Evolutionary conservation across 2,113 vertebrate genomes (phyloP).

Genomic region (Dermatemys mawii): DNA sequence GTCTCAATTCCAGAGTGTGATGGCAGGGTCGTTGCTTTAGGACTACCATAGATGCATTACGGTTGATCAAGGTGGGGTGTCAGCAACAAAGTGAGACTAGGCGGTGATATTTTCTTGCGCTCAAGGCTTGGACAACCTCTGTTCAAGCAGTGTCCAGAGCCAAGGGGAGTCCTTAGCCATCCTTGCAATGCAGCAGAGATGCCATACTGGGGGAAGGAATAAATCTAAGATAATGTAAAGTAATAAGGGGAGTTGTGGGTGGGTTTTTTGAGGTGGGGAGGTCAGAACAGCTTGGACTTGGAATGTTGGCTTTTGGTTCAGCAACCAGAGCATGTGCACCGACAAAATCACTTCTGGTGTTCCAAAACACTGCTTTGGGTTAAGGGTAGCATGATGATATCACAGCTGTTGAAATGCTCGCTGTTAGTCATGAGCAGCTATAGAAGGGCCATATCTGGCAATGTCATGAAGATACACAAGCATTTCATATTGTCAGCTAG

Average conservation of each 20-base stretch:
- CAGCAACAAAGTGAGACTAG: neutral
- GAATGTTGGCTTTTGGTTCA: neutral
- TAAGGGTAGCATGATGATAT: neutral
- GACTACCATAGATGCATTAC: neutral
- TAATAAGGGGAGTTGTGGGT: neutral
- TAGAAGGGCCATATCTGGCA: neutral
- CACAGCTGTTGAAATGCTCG: neutral
- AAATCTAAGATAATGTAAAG: neutral
- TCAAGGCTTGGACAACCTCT: neutral
- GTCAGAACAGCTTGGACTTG: neutral
- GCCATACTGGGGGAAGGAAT: neutral
- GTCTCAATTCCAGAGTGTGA: neutral
- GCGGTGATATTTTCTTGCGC: accelerated
- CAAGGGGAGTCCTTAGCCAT: neutral
- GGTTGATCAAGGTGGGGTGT: neutral
- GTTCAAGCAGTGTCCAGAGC: neutral
- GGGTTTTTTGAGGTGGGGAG: no score
- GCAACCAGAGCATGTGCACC: neutral
- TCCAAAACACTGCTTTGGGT: neutral
- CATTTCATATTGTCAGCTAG: neutral
- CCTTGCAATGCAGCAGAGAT: neutral
- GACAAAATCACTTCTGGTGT: neutral
- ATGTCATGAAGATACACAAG: neutral
- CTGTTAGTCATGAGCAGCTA: neutral
- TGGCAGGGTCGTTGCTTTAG: neutral